Base-by-base conservation (phyloP, 1,140 invertebrate genomes). In the Lasaia peninsularis region DNA sequence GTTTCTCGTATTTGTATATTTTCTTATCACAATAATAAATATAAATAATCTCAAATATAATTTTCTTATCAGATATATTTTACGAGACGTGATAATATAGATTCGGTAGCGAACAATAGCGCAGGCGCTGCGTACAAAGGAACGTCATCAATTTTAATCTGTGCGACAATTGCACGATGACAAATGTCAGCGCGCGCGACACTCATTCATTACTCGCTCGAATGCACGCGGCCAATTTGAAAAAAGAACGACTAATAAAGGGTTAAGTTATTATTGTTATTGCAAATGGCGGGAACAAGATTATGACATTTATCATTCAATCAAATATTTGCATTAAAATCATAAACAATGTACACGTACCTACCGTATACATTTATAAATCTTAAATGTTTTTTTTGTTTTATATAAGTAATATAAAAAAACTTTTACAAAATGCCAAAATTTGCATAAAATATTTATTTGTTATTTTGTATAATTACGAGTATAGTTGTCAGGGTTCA, bases 131-230 rank as follows among this genome's bases (percentile, higher is more conserved):
- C 63, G 65, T 60, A 85, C 85, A 86, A 88, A 78, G 78, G 75
- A 73, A 77, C 78, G 83, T 88, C 85, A 88, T 88, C 83, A 88
- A 86, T 88, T 86, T 88, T 86, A 88, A 88, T 88, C 83, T 84
- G 73, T 55, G 75, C 79, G 79, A 86, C 83, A 86, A 86, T 86
- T 86, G 85, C 83, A 68, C 83, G 83, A 83, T 84, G 85, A 88
- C 85, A 88, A 88, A 88, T 86, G 83, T 86, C 82, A 86, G 11
- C 37, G 50, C 74, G 78, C 80, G 78, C 78, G 80, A 71, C 69
- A 80, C 78, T 82, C 81, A 86, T 86, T 86, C 78, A 86, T 86
- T 83, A 85, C 73, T 65, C 76, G 73, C 75, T 74, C 76, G 81
- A 73, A 70, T 67, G 75, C 75, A 79, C 74, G 75, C 80, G 79